Evolutionary conservation across 2,113 vertebrate species (phyloP), one percentile per base, ranked within the genome.

Genomic region (Atlantisia rogersi): DNA sequence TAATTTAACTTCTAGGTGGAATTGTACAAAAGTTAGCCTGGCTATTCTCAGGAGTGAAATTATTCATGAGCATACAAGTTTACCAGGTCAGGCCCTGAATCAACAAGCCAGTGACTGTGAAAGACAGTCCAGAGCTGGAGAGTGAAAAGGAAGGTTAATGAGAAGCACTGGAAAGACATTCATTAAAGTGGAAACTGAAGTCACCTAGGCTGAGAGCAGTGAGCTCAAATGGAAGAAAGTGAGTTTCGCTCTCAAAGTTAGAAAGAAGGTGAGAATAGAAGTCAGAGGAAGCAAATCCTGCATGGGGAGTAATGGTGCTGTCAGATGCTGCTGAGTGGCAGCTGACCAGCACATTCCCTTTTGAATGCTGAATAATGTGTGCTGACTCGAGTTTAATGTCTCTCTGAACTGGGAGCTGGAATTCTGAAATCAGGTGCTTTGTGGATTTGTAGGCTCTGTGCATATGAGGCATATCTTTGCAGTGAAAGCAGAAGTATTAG

Each of bases 71-170:
- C 56, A 9, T 20, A 58, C 5, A 32, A 82, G 88, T 91, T 84
- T 84, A 63, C 87, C 6, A 7, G 94, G 95, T 92, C 95, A 96
- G 87, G 62, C 79, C 74, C 60, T 58, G 88, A 78, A 91, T 87
- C 94, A 91, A 86, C 91, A 90, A 77, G 80, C n/a, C 87, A 69
- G 42, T 56, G 89, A 89, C 75, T 64, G 82, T 96, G 92, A 92
- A 82, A 92, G 94, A 52, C 94, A 92, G 89, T 22, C 73, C 70
- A 69, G 92, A 94, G 77, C 32, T 58, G 32, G 32, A 52, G 74
- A 85, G 52, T 31, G 77, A 94, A 96, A 56, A 52, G 63, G 76
- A 73, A 95, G 92, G 95, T 86, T 82, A 96, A 91, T 95, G 96
- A 91, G 87, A 87, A 91, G 68, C 91, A 28, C 48, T 15, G 50